phyloP scores from a whole-genome alignment of 2,113 vertebrate species.

The Onychostoma macrolepis region DNA sequence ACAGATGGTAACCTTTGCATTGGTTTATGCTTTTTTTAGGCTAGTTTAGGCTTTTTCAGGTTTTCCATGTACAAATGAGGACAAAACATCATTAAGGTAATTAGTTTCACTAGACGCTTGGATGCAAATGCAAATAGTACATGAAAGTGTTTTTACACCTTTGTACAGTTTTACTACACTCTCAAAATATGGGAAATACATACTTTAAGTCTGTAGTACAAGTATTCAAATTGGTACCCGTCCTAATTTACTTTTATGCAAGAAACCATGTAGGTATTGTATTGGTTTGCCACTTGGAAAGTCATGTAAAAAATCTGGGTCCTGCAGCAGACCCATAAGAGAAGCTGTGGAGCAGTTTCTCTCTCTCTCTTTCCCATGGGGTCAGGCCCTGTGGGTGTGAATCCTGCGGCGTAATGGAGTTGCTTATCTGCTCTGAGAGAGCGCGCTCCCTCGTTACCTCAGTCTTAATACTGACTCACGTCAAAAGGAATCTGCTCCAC shows the following conservation, averaged over 20 bases:
- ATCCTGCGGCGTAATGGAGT: constrained; percentile 71
- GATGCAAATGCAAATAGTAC: background rate
- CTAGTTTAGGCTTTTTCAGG: background rate
- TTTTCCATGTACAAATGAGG: background rate
- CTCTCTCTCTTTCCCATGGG: constrained; percentile 66
- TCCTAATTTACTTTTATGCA: background rate
- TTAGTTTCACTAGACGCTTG: background rate
- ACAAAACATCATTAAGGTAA: background rate
- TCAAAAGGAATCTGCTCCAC: constrained; percentile 79
- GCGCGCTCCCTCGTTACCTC: constrained; percentile 75
- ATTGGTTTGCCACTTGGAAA: background rate
- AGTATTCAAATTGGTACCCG: background rate
- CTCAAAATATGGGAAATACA: background rate
- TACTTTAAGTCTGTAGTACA: background rate
- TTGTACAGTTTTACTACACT: background rate
- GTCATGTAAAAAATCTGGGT: background rate
- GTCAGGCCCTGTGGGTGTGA: constrained; percentile 77
- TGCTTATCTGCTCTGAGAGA: constrained; percentile 76
- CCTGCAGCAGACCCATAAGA: background rate
- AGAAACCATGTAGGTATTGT: background rate
- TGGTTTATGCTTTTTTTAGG: background rate
- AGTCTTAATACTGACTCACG: constrained; percentile 77
- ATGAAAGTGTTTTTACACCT: background rate
- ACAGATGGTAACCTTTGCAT: background rate
- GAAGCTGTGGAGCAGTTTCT: constrained; percentile 11